Evolutionary conservation across 2,113 vertebrate genomes (phyloP).

Genomic region (Silurus glanis): DNA sequence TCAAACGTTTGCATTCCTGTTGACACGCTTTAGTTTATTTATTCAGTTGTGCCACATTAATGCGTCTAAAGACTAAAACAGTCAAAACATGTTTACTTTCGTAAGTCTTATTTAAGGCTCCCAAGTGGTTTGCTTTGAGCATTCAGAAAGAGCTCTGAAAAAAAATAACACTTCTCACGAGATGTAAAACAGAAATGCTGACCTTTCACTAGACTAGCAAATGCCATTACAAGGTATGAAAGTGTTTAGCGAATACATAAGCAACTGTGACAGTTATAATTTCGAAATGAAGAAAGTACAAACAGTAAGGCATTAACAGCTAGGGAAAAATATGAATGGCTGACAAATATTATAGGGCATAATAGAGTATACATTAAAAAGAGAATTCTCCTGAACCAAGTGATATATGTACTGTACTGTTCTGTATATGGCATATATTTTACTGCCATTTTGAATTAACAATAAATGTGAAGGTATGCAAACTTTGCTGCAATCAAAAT

Average conservation of each 20-base stretch:
- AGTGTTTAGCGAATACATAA: not conserved
- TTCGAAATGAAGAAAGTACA: not conserved
- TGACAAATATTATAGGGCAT: not conserved
- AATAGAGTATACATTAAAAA: not conserved
- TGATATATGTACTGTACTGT: not conserved
- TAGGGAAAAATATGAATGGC: not conserved
- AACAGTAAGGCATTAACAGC: not conserved
- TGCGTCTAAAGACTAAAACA: not conserved
- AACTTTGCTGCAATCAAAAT: not conserved
- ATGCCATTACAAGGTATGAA: not conserved
- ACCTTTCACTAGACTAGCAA: not conserved
- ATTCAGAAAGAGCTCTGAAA: not conserved
- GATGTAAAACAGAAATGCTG: not conserved
- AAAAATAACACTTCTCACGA: not conserved
- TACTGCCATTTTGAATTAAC: not conserved
- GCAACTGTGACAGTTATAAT: not conserved
- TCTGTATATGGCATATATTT: too few species aligned
- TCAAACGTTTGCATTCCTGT: not conserved
- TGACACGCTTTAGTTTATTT: not conserved
- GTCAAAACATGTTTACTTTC: slow-evolving; percentile 7
- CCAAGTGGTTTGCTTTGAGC: not conserved
- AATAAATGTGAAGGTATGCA: not conserved
- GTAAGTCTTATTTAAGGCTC: not conserved
- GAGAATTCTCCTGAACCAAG: not conserved
- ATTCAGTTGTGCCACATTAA: not conserved